Evolutionary conservation across 2,888 invertebrate genomes (phyloP).

Genomic region (Ophion obscuratus): DNA sequence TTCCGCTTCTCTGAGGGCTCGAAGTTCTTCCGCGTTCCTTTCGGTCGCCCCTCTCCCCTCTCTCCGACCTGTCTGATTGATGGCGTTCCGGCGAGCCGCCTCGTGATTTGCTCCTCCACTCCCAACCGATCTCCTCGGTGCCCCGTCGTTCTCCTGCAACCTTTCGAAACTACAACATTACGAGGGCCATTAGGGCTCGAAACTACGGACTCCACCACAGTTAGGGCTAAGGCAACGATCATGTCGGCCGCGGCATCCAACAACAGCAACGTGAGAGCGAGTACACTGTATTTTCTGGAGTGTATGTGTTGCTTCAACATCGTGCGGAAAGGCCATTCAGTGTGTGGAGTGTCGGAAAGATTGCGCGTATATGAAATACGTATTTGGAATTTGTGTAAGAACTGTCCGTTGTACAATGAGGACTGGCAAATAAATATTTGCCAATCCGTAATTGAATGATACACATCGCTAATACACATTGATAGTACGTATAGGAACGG

Average conservation of each 20-base stretch:
- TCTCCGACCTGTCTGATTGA: conserved; percentile 86
- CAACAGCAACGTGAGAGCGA: conserved; percentile 44
- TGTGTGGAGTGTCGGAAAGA: no score
- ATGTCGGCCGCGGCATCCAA: conserved; percentile 68
- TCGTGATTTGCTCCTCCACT: conserved; percentile 83
- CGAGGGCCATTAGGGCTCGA: conserved; percentile 78
- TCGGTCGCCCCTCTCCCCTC: conserved; percentile 58
- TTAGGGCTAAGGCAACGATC: conserved; percentile 74
- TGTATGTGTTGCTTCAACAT: neutral
- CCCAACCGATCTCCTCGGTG: conserved; percentile 81
- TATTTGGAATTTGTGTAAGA: no score
- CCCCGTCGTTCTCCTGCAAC: conserved; percentile 84
- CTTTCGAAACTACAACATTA: conserved; percentile 84
- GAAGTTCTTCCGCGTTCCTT: conserved; percentile 75
- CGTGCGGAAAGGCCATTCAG: neutral
- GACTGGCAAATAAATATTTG: no score
- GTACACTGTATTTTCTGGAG: neutral
- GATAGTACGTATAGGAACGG: no score
- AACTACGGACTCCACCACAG: conserved; percentile 79
- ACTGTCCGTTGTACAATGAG: no score
- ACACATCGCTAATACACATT: no score
- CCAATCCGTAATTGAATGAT: no score
- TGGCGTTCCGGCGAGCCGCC: conserved; percentile 82
- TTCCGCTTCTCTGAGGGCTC: conserved; percentile 79
- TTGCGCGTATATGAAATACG: no score